Evolutionary conservation across 1,140 invertebrate species (phyloP).

Genomic region (Bombus fervidus): DNA sequence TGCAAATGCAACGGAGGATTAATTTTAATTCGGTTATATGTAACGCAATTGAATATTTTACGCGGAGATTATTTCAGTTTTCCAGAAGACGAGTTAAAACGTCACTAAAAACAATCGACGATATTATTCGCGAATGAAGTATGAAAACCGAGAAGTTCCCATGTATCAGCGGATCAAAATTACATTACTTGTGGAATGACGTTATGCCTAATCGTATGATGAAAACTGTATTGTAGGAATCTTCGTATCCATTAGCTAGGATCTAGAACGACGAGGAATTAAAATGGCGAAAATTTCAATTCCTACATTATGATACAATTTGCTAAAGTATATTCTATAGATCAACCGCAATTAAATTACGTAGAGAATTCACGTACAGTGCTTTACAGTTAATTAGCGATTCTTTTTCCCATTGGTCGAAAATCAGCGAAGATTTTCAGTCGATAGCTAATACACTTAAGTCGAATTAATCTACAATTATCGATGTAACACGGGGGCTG

Average conservation of each 20-base stretch:
- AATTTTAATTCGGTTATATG: too few species aligned
- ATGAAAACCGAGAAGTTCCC: not conserved
- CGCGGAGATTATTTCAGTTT: too few species aligned
- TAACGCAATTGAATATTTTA: too few species aligned
- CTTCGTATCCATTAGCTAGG: not conserved
- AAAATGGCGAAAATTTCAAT: not conserved
- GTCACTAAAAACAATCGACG: not conserved
- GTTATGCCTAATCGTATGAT: not conserved
- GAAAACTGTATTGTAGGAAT: not conserved
- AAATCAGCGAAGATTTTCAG: not conserved
- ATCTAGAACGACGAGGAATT: not conserved
- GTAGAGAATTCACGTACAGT: not conserved
- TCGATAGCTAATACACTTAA: slow-evolving; percentile 6
- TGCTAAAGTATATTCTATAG: not conserved
- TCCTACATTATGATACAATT: not conserved
- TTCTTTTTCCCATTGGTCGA: slow-evolving; percentile 54
- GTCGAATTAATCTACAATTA: slow-evolving; percentile 2
- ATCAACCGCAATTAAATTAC: slow-evolving; percentile 8
- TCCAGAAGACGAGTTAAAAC: not conserved
- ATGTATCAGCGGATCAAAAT: not conserved
- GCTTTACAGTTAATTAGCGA: slow-evolving; percentile 46
- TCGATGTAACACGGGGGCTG: not conserved
- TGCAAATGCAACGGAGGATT: too few species aligned
- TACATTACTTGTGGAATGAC: not conserved
- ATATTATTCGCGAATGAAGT: not conserved